Conservation (phyloP, 2,797 vertebrate genomes). For the Silurus lanzhouensis region DNA sequence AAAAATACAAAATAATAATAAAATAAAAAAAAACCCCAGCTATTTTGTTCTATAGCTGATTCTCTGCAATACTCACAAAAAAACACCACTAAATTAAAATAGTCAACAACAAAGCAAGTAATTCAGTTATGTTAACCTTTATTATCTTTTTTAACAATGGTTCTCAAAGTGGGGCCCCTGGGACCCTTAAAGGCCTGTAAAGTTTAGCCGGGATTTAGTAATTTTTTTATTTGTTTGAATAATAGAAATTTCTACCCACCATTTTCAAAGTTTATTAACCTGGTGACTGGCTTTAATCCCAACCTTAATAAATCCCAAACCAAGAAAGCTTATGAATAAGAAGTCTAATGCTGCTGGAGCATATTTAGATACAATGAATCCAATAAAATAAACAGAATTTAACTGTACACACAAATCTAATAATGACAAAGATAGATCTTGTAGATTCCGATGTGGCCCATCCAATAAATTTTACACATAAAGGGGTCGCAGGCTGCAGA, state of each 20-base stretch:
- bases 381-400: not conserved
- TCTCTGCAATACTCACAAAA: constrained; percentile 14
- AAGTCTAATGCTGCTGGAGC: not conserved
- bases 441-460: not conserved
- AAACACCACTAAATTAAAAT: not conserved
- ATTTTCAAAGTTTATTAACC: constrained; percentile 1
- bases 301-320: not conserved
- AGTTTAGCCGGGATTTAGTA: not conserved
- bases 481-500: not conserved
- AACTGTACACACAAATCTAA: not conserved
- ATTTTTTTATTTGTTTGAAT: not conserved
- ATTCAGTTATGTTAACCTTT: not conserved
- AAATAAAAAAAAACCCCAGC: no score
- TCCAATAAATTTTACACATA: not conserved
- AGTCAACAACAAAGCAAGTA: not conserved
- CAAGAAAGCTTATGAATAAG: not conserved
- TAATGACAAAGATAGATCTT: not conserved
- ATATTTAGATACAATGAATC: not conserved
- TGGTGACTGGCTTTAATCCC: not conserved
- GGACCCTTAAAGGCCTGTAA: not conserved
- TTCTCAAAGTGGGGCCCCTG: not conserved
- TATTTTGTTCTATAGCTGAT: not conserved
- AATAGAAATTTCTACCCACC: not conserved
- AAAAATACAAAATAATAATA: not conserved
- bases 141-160: not conserved